Evolutionary conservation across 2,888 invertebrate genomes (phyloP), one percentile per base, ranked within the genome.

Genomic region (Papilio demoleus): DNA sequence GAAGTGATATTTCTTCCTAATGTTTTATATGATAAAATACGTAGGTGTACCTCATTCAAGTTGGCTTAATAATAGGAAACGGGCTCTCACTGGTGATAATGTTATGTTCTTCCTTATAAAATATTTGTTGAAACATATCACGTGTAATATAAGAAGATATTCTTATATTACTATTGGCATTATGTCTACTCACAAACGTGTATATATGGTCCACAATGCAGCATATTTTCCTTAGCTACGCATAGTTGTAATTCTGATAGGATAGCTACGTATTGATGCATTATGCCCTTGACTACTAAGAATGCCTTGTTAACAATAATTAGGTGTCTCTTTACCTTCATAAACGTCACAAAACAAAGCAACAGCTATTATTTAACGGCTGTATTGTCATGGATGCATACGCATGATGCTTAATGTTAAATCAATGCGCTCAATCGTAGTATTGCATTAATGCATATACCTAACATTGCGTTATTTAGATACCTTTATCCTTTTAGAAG

Each of bases 271-370:
- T 47, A 47, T 47, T 47, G 47, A 47, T 47, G 12, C 12, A 47
- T 47, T 47, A 22, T 22, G 47, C 47, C 47, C 47, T 47, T 47
- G 47, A 12, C 53, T 53, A 53, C 53, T 27, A 53, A 53, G 27
- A 53, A 53, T 27, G 27, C n/a, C 27, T 53, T 4, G 53, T 53
- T 53, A n/a, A 53, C 31, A 53, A 53, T 31, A 53, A 31, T 31
- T 53, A 53, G 53, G 53, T 53, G 31, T 27, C 27, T 27, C 3
- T 2, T 53, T 31, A 53, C 53, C n/a, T 53, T 27, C 31, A 53
- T 6, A n/a, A 53, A 53, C 47, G 47, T 27, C 53, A 12, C n/a
- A 24, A 14, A 24, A 53, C 27, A 53, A 53, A 27, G 27, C 6
- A n/a, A n/a, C 31, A 1, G n/a, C 27, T 27, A 27, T 53, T 53